Base-by-base conservation (phyloP, 2,888 invertebrate genomes). In the Caenorhabditis plicata region DNA sequence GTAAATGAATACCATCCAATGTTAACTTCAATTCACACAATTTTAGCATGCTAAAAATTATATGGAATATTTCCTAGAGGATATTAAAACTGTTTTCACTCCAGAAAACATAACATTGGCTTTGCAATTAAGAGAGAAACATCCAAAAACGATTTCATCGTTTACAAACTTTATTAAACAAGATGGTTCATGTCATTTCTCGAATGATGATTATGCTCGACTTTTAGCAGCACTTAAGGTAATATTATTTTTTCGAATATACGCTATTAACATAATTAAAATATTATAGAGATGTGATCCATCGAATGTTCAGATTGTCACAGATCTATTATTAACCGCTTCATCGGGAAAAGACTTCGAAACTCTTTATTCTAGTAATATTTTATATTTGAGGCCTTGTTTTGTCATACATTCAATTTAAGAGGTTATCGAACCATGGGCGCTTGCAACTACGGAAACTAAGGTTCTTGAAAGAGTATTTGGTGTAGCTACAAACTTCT, bases 341-440 rank as follows among this genome's bases (percentile, higher is more conserved):
- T 9, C 13, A 7, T 25, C 8, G 9, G 45, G 48, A 8, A 27
- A 29, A 0, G 2, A 25, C 20, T 60, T 60, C 23, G 60, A 54
- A 3, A 46, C 42, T 22, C 47, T 60, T 32, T 60, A 60, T 23
- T 22, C 32, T 32, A 46, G 58, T 53, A 38, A 41, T 22, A 8
- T 25, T n/a, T 27, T 23, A 26, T 17, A 22, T 4, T 8, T 17
- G 20, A n/a, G n/a, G n/a, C n/a, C 17, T 11, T 35, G 15, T 35
- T 44, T 35, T 22, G 5, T 4, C 20, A 26, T 5, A 45, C 17
- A 25, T 42, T 13, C 15, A 4, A 33, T 26, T 57, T 39, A 47
- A 65, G 62, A 53, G 19, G 57, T 68, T 11, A 40, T 60, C n/a
- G 65, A 65, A 35, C 55, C 58, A 31, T 68, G 68, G 68, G 60